Evolutionary conservation across 2,113 vertebrate species (phyloP).

Genomic region (Donacobius atricapilla): DNA sequence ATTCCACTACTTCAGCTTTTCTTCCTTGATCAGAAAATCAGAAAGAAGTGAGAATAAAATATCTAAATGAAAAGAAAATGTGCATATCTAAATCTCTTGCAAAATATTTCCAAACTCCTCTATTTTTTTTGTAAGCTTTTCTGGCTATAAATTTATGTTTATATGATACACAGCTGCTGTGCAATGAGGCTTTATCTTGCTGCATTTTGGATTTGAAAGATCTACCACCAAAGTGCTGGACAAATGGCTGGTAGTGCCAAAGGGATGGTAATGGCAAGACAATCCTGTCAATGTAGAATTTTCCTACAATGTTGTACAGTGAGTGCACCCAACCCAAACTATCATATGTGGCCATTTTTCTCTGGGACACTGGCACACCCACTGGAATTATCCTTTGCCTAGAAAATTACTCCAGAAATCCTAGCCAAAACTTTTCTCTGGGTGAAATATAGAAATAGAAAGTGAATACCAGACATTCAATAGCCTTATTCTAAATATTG

Average conservation of each 20-base stretch:
- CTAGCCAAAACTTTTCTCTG: background rate
- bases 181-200: background rate
- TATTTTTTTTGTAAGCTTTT: background rate
- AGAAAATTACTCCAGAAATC: background rate
- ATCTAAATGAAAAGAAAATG: background rate
- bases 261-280: background rate
- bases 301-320: background rate
- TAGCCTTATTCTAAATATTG: background rate
- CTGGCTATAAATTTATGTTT: background rate
- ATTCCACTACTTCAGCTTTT: background rate
- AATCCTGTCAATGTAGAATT: background rate
- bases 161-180: background rate
- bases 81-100: background rate
- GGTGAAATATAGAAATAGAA: background rate
- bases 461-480: background rate
- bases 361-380: background rate
- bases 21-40: background rate
- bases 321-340: background rate
- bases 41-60: background rate
- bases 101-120: background rate
- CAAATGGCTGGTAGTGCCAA: background rate
- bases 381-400: background rate
- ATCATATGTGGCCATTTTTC: background rate
- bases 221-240: background rate
- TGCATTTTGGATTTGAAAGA: background rate